phyloP scores from a whole-genome alignment of 2,797 vertebrate genomes.

The Chloroceryle inda region DNA sequence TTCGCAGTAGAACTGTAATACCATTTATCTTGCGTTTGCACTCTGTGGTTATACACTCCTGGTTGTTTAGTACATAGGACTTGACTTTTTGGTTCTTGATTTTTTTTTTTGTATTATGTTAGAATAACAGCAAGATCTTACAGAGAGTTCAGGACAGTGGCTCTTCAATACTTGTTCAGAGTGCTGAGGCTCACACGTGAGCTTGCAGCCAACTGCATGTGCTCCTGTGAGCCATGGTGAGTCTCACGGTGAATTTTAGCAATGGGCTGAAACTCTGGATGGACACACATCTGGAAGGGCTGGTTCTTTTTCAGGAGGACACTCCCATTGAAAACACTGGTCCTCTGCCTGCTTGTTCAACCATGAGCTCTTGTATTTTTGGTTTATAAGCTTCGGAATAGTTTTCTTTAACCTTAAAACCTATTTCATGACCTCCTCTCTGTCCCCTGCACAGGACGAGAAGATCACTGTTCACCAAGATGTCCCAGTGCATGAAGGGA shows the following conservation, averaged over 20 bases:
- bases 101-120: neutral
- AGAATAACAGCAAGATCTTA: neutral
- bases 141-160: neutral
- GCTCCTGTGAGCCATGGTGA: neutral
- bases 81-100: neutral
- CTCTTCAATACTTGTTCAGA: neutral
- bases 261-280: neutral
- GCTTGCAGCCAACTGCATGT: neutral
- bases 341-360: neutral
- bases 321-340: neutral
- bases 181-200: accelerated
- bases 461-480: constrained; percentile 94
- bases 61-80: neutral
- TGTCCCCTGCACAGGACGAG: constrained; percentile 83
- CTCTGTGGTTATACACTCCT: neutral
- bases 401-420: neutral
- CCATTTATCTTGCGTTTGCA: neutral
- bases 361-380: accelerated
- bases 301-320: neutral
- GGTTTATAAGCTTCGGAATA: neutral
- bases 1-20: neutral
- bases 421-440: neutral
- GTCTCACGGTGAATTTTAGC: neutral
- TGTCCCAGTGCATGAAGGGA: constrained; percentile 85
- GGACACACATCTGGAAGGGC: neutral